Conservation (phyloP, 2,888 invertebrate species). For the Patella pellucida region DNA sequence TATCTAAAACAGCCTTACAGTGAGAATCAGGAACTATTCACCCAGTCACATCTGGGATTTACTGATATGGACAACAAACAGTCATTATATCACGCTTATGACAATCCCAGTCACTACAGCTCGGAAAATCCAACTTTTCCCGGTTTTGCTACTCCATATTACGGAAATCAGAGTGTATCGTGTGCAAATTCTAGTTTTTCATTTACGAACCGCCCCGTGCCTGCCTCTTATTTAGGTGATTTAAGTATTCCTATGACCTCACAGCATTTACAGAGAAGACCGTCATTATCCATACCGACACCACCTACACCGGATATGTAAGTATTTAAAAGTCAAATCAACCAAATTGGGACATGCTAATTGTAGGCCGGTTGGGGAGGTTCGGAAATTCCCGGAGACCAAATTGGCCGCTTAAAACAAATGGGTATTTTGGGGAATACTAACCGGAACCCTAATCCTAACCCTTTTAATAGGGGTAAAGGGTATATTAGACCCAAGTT, state of each 20-base stretch:
- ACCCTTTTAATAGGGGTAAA: no score
- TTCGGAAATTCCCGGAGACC: no score
- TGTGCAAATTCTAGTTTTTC: slow-evolving; percentile 36
- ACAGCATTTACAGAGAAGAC: slow-evolving; percentile 50
- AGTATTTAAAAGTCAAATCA: slow-evolving; percentile 10
- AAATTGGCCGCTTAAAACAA: no score
- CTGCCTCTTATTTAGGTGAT: slow-evolving; percentile 46
- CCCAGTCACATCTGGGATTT: slow-evolving; percentile 36
- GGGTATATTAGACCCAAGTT: no score
- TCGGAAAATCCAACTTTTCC: slow-evolving; percentile 43
- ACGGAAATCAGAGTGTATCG: slow-evolving; percentile 42
- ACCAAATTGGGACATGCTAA: no score
- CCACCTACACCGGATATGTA: slow-evolving; percentile 60
- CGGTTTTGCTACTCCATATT: slow-evolving; percentile 50
- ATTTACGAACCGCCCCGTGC: slow-evolving; percentile 31
- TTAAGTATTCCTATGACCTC: slow-evolving; percentile 44
- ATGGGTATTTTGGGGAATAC: no score
- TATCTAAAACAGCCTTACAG: slow-evolving; percentile 41
- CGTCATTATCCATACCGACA: slow-evolving; percentile 57
- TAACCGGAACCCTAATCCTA: no score
- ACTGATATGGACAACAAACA: slow-evolving; percentile 50
- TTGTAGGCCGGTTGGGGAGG: no score
- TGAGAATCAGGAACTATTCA: slow-evolving; percentile 39
- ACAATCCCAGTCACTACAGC: slow-evolving; percentile 40
- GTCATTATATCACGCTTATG: slow-evolving; percentile 42